Evolutionary conservation across 2,888 invertebrate species (phyloP).

Genomic region (Acrobeloides nanus): DNA sequence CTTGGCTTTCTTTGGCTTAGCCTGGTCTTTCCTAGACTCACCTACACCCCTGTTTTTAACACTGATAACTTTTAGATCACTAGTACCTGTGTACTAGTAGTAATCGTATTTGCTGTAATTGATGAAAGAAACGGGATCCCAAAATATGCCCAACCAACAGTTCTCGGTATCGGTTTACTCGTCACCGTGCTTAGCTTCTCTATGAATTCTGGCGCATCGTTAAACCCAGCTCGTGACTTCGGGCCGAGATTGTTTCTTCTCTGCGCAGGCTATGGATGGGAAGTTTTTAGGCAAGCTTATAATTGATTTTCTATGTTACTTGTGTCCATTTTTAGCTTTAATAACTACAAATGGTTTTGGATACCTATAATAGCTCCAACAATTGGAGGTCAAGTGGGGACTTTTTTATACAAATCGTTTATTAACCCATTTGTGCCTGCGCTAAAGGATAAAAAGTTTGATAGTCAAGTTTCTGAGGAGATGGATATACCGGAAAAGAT

Average conservation of each 20-base stretch:
- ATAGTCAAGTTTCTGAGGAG: no score
- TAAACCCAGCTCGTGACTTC: no score
- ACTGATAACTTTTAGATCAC: no score
- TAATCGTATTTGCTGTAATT: constrained; percentile 22
- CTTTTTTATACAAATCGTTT: constrained; percentile 57
- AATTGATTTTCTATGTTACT: not conserved
- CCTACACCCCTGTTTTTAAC: no score
- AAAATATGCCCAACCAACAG: constrained; percentile 36
- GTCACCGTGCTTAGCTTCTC: constrained; percentile 55
- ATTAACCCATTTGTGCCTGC: no score
- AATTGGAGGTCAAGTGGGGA: constrained; percentile 60
- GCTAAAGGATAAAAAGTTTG: no score
- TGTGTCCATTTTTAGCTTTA: constrained; percentile 42
- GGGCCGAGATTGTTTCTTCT: constrained; percentile 49
- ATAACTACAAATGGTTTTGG: constrained; percentile 53
- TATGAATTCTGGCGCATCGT: constrained; percentile 60
- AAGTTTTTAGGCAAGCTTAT: constrained; percentile 38
- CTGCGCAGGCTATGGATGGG: constrained; percentile 47
- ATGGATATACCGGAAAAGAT: no score
- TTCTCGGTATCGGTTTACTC: constrained; percentile 34
- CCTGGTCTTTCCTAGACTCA: not conserved
- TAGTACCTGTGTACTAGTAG: constrained; percentile 3
- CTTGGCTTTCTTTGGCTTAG: not conserved
- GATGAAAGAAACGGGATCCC: constrained; percentile 46
- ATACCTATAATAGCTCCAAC: constrained; percentile 59